Evolutionary conservation across 2,113 vertebrate genomes (phyloP).

Genomic region (Catharus fuscescens): DNA sequence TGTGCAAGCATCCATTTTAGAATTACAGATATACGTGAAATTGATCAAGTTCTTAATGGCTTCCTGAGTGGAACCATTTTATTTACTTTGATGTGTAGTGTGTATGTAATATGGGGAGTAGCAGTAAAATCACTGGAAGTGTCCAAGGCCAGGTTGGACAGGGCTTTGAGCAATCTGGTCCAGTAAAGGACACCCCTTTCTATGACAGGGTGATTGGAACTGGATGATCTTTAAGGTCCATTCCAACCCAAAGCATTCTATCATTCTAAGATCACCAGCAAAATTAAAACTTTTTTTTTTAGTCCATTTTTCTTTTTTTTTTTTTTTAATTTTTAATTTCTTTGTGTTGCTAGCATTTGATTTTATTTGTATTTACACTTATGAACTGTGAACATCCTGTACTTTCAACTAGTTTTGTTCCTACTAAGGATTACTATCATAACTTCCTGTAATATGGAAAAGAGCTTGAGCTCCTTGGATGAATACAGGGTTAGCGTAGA

Average conservation of each 20-base stretch:
- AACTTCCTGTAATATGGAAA: not conserved
- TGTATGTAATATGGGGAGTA: not conserved
- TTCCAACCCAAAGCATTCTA: not conserved
- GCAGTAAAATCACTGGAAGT: not conserved
- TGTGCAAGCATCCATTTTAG: not conserved
- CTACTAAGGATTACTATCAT: not conserved
- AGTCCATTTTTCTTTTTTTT: not conserved
- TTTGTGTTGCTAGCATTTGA: not conserved
- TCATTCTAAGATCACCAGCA: not conserved
- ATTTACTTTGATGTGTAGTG: not conserved
- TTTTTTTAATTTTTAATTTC: not conserved
- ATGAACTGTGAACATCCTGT: not conserved
- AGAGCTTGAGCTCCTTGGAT: not conserved
- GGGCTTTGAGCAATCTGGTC: not conserved
- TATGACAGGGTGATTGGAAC: not conserved
- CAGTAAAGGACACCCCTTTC: not conserved
- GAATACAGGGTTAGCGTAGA: no score
- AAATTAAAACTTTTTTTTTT: not conserved
- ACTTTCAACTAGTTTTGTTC: not conserved
- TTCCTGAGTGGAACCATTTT: not conserved
- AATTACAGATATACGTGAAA: not conserved
- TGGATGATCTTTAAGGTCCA: not conserved
- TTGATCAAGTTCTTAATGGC: not conserved
- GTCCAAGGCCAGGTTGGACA: not conserved
- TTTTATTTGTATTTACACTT: not conserved